Evolutionary conservation across 2,888 invertebrate species (phyloP).

Genomic region (Endotricha flammealis): DNA sequence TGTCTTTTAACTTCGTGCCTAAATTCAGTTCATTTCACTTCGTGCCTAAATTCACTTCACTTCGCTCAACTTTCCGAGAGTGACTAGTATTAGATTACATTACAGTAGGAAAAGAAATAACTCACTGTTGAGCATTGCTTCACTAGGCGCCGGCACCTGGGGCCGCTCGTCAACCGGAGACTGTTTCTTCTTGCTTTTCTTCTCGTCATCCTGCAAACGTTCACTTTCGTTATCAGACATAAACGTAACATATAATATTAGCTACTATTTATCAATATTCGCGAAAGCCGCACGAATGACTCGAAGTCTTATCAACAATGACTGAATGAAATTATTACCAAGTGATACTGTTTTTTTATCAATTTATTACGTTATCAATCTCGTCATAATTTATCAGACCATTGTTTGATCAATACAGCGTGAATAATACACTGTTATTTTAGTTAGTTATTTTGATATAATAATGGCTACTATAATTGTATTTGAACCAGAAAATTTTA

Average conservation of each 20-base stretch:
- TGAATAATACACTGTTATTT: slow-evolving; percentile 4
- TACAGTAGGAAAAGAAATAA: slow-evolving; percentile 13
- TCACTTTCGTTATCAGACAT: slow-evolving; percentile 50
- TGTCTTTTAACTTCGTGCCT: too few relatives aligned
- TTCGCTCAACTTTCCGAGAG: too few relatives aligned
- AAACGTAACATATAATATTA: slow-evolving; percentile 26
- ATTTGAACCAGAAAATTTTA: too few relatives aligned
- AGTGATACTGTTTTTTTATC: slow-evolving; percentile 47
- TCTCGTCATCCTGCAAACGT: slow-evolving; percentile 68
- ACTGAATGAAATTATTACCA: slow-evolving; percentile 30
- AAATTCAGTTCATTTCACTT: too few relatives aligned
- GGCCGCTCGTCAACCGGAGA: slow-evolving; percentile 70
- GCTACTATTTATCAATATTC: slow-evolving; percentile 13
- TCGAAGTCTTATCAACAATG: slow-evolving; percentile 34
- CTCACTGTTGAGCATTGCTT: slow-evolving; percentile 75
- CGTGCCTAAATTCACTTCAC: too few relatives aligned
- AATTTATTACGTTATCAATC: slow-evolving; percentile 56
- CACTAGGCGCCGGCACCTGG: slow-evolving; percentile 67
- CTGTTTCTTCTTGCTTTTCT: slow-evolving; percentile 68
- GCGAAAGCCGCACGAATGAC: slow-evolving; percentile 19
- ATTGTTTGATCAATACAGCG: slow-evolving; percentile 57
- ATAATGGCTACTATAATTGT: too few relatives aligned
- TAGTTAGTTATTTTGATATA: too few relatives aligned
- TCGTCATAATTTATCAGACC: slow-evolving; percentile 54
- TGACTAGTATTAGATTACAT: too few relatives aligned